Conservation (phyloP, 1,140 invertebrate species). For the Trachymyrmex cornetzi region DNA sequence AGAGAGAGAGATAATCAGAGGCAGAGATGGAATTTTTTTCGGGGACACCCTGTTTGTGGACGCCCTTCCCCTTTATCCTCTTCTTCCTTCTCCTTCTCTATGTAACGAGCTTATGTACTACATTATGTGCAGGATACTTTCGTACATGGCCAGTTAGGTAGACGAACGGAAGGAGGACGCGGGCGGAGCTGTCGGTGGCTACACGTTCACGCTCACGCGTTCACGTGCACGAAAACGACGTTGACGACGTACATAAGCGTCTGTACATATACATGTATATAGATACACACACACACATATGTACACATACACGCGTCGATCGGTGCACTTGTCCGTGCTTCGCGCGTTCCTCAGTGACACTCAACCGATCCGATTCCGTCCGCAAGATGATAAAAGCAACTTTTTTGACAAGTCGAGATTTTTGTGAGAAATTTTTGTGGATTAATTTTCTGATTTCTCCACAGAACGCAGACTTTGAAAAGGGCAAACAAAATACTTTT, state of each 20-base stretch:
- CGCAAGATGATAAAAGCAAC: slow-evolving; percentile 8
- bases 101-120: slow-evolving; percentile 76
- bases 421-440: not conserved
- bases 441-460: slow-evolving; percentile 4
- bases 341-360: slow-evolving; percentile 67
- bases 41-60: slow-evolving; percentile 71
- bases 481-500: not conserved
- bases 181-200: slow-evolving; percentile 75
- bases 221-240: slow-evolving; percentile 64
- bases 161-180: slow-evolving; percentile 68
- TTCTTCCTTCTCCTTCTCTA: slow-evolving; percentile 44
- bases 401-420: slow-evolving; percentile 20
- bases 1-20: not conserved
- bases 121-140: slow-evolving; percentile 70
- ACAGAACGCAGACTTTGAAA: too few relatives aligned
- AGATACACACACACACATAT: not conserved
- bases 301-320: slow-evolving; percentile 12
- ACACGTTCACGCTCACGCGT: slow-evolving; percentile 71
- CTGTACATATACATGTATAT: not conserved
- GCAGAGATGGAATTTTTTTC: slow-evolving; percentile 70
- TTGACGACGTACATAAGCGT: slow-evolving; percentile 53
- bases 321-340: slow-evolving; percentile 76
- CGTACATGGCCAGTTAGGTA: slow-evolving; percentile 67
- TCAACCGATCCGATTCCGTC: slow-evolving; percentile 58
- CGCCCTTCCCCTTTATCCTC: slow-evolving; percentile 51